Percentiles rank a stretch among this genome's conserved stretches.
These are phyloP conservation scores for Craterocephalus amniculus DNA, from an alignment of 2,797 vertebrate species.

Conservation along the genomic window DNA sequence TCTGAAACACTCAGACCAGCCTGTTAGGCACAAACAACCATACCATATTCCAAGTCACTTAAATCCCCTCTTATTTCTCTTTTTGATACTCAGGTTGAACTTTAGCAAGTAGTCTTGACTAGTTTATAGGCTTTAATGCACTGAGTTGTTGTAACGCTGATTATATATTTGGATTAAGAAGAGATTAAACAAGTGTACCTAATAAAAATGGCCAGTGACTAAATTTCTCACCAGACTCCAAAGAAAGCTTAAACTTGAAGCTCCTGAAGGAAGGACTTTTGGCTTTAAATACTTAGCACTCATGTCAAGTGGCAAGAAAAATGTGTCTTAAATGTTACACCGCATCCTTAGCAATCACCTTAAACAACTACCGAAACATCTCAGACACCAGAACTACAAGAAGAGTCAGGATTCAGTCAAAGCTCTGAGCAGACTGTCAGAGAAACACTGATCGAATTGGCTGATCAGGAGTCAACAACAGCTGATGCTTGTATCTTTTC, in stretches of 20 bases:
- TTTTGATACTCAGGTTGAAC: background rate
- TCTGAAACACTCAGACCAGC: background rate
- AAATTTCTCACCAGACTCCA: background rate
- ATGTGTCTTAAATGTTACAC: constrained; percentile 16
- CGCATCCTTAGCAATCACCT: background rate
- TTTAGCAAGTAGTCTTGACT: background rate
- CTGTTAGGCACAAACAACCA: background rate
- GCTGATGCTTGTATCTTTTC: constrained; percentile 41
- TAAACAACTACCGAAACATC: constrained; percentile 8
- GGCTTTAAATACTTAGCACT: constrained; percentile 8
- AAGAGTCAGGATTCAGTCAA: constrained; percentile 13
- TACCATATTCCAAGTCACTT: background rate
- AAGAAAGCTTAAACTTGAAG: constrained; percentile 9
- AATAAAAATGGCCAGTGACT: background rate
- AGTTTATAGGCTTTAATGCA: background rate
- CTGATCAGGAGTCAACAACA: constrained; percentile 18
- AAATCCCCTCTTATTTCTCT: background rate
- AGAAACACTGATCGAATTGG: constrained; percentile 27
- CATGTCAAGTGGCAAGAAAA: constrained; percentile 30
- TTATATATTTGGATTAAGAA: background rate
- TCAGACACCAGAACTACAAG: constrained; percentile 6
- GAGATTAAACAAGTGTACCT: background rate
- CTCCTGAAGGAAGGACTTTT: constrained; percentile 24
- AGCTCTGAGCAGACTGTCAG: constrained; percentile 29
- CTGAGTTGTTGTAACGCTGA: background rate